These are phyloP conservation scores for Syritta pipiens DNA, from an alignment of 2,888 invertebrate species.

Conservation along the genomic window DNA sequence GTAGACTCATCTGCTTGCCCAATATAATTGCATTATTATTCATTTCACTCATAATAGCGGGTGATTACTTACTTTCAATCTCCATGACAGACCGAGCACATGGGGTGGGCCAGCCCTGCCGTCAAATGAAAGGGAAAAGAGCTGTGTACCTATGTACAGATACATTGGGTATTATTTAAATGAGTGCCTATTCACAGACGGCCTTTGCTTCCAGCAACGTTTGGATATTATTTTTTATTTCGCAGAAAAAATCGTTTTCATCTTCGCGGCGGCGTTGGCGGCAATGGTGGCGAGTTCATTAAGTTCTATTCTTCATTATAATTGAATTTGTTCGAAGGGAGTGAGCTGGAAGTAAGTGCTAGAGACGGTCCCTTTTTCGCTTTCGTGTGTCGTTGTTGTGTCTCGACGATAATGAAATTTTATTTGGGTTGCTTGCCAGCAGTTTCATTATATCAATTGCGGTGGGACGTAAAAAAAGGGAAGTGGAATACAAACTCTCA, in stretches of 20 bases:
- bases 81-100: constrained; percentile 34
- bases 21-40: constrained; percentile 65
- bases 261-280: constrained; percentile 54
- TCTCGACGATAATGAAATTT: constrained; percentile 66
- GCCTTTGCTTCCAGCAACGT: constrained; percentile 43
- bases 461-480: constrained; percentile 36
- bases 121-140: constrained; percentile 43
- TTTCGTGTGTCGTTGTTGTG: constrained; percentile 63
- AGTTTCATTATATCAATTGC: constrained; percentile 64
- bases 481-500: constrained; percentile 28
- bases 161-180: constrained; percentile 67
- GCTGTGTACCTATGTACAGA: constrained; percentile 42
- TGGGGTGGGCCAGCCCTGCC: constrained; percentile 2
- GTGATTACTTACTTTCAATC: constrained; percentile 66
- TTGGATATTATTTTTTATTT: constrained; percentile 55
- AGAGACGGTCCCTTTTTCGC: constrained; percentile 48
- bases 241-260: constrained; percentile 50
- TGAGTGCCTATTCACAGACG: constrained; percentile 62
- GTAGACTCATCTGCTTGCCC: constrained; percentile 42
- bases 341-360: constrained; percentile 67
- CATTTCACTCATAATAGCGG: constrained; percentile 58
- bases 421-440: constrained; percentile 67
- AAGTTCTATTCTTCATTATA: constrained; percentile 68
- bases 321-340: constrained; percentile 69
- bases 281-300: constrained; percentile 68